These are phyloP conservation scores for Prunella himalayana DNA, from an alignment of 2,113 vertebrate species.

Conservation along the genomic window DNA sequence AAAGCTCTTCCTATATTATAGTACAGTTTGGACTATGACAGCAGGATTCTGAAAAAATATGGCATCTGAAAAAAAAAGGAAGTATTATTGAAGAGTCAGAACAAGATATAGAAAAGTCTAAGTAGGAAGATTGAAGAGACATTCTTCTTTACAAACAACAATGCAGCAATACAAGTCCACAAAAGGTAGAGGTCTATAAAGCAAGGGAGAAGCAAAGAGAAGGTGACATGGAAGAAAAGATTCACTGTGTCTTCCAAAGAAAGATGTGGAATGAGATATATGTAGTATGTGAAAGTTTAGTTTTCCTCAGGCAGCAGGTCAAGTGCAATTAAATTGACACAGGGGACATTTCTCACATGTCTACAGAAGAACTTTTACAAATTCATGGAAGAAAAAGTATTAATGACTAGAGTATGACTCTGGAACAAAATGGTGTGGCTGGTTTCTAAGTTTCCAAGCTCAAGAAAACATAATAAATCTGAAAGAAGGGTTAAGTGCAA, in stretches of 20 bases:
- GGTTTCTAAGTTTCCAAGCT: neutral
- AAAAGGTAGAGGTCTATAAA: neutral
- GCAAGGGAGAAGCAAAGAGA: neutral
- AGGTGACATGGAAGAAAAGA: neutral
- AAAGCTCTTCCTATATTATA: neutral
- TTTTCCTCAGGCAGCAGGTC: neutral
- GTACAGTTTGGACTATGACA: neutral
- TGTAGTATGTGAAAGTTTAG: neutral
- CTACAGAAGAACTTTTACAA: neutral
- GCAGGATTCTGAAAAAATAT: neutral
- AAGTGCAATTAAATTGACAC: neutral
- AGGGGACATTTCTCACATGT: neutral
- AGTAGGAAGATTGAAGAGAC: neutral
- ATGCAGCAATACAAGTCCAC: rapidly evolving
- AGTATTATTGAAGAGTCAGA: neutral
- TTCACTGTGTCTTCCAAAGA: neutral
- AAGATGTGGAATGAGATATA: neutral
- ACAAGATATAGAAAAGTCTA: neutral
- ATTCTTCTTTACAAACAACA: neutral
- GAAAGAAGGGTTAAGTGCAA: neutral
- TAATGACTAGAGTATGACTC: neutral
- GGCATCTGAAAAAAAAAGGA: neutral
- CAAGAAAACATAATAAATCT: neutral
- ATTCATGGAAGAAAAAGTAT: neutral
- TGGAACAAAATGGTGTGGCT: neutral